Base-by-base conservation (phyloP, 2,888 invertebrate genomes). In the Teinopalpus imperialis region DNA sequence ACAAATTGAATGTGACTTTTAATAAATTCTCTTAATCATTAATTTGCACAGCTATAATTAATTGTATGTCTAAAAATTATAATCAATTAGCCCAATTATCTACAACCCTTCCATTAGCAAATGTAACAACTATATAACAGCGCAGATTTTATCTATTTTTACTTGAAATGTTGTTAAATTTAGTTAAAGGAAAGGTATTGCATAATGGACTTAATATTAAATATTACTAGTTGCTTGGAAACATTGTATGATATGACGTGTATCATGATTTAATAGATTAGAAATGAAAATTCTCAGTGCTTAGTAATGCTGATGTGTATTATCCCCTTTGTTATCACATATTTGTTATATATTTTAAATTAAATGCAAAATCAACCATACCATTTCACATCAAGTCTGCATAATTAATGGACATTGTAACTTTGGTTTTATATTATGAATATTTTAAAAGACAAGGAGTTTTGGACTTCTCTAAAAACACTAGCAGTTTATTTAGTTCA, bases 11-110 rank as follows among this genome's bases (percentile, higher is more conserved):
- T 54, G 52, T 53, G 53, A 54, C 55, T 56, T 56, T n/a, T 56
- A 43, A 60, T 61, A 60, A 60, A 55, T 59, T 61, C 57, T 61
- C 53, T 61, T 51, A 59, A 52, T 59, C 53, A 59, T 59, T 57
- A 57, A 57, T 35, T 53, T 56, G 53, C 52, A 55, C 51, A 51
- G 50, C 56, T 57, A 58, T 55, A 54, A 45, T 52, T 53, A 54
- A 49, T 40, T 53, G 43, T 48, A 51, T 30, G 48, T 41, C 51
- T 57, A 52, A 55, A 42, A 55, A 54, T 48, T 46, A 54, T 40
- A 34, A 34, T 34, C 29, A 48, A 35, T 48, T 55, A 52, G 47
- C 48, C 55, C 48, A 53, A 54, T 52, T 51, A 34, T 14, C 10
- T 34, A 40, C 26, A 32, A 32, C 21, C 40, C 8, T 21, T 21